Percentiles rank a stretch among this genome's conserved stretches.
phyloP scores from a whole-genome alignment of 2,797 vertebrate species.

The Lagorchestes hirsutus region DNA sequence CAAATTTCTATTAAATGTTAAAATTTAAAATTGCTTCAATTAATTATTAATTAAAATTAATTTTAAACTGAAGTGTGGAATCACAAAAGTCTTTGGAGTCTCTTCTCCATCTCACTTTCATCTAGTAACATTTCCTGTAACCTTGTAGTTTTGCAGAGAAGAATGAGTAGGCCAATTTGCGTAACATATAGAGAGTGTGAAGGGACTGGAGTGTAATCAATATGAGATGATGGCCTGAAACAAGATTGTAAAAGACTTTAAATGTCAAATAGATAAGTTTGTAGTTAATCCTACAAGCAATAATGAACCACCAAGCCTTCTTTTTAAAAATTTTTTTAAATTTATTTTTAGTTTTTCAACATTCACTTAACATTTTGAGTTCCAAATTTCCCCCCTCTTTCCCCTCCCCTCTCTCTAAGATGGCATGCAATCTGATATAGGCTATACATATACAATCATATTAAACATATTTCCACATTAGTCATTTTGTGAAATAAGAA shows the following conservation, averaged over 20 bases:
- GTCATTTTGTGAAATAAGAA: no score
- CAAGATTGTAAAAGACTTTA: neutral
- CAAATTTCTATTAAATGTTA: neutral
- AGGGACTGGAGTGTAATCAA: neutral
- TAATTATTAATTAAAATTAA: neutral
- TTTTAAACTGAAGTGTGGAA: neutral
- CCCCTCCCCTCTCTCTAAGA: no score
- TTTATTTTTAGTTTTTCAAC: no score
- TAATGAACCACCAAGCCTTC: neutral
- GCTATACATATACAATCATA: no score
- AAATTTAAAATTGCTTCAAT: neutral
- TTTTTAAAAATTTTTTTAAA: neutral
- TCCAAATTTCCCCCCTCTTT: no score
- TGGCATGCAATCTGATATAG: no score
- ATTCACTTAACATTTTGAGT: no score
- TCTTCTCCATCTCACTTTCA: neutral
- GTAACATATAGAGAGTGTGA: neutral
- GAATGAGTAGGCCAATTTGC: neutral
- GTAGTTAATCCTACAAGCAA: neutral
- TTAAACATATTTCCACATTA: no score
- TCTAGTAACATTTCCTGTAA: neutral
- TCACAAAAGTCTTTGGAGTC: neutral
- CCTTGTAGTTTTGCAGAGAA: neutral
- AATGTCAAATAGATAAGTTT: neutral
- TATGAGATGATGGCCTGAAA: neutral